Conservation (phyloP, 2,797 vertebrate species). For the Vultur gryphus region DNA sequence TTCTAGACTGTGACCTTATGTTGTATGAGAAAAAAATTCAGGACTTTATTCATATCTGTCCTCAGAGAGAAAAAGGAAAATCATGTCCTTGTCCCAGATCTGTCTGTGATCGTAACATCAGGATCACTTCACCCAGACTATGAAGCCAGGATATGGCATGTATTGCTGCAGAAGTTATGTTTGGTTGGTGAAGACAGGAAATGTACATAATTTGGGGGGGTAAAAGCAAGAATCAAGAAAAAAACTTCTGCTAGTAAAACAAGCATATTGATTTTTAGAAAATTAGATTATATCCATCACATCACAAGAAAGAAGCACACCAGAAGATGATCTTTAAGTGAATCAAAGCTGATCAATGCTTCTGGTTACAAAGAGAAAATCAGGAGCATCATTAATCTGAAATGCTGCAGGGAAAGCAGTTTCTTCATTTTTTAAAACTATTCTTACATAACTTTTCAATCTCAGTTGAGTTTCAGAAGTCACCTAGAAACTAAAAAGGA, state of each 20-base stretch:
- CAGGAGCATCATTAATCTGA: neutral
- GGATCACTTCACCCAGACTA: neutral
- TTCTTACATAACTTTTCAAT: neutral
- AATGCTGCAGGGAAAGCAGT: neutral
- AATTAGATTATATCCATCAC: neutral
- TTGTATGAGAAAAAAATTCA: neutral
- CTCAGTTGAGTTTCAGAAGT: neutral
- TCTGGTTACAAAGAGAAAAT: neutral
- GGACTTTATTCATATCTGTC: neutral
- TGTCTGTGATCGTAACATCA: neutral
- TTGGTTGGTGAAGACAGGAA: neutral
- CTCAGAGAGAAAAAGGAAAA: neutral
- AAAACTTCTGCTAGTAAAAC: neutral
- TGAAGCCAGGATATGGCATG: neutral
- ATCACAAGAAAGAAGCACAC: neutral
- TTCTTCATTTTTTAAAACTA: neutral
- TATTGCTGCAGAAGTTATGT: neutral
- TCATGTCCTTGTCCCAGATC: neutral
- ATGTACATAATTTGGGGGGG: neutral
- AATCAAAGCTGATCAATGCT: neutral
- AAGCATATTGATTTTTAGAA: neutral
- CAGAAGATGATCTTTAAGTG: neutral
- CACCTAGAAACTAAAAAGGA: slow-evolving; percentile 26
- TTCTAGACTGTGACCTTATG: neutral
- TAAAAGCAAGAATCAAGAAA: neutral